Evolutionary conservation across 2,888 invertebrate genomes (phyloP), one percentile per base, ranked within the genome.

Genomic region (Lasioglossum vierecki): DNA sequence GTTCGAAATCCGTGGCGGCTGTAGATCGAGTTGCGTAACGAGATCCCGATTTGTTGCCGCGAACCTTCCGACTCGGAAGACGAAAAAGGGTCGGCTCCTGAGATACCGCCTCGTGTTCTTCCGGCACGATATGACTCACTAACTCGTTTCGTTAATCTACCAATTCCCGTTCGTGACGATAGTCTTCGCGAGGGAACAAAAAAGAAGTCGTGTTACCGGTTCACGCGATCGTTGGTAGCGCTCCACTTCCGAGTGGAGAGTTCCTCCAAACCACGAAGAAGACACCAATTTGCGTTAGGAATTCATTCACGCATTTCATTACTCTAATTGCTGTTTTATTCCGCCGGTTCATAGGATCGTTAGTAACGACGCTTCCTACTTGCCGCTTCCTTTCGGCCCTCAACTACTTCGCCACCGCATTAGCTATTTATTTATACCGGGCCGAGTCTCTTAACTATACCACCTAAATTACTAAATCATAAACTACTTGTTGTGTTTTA

Each of bases 71-170:
- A 44, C 63, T 35, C n/a, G 35, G 63, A 35, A 77, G 49, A 76
- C 53, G 72, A 85, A 85, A 85, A 86, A 53, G 77, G 85, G 66
- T 63, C 79, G 81, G 35, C 44, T 49, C 72, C 30, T 39, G 80
- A 79, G 68, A 73, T 83, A 84, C 66, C 22, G 68, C 4, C 9
- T 77, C 77, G 2, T 39, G 49, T 71, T 79, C 84, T 87, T 87
- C 88, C 88, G 88, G 88, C 87, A 88, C 80, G 84, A 88, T 82
- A 79, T 88, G 88, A 88, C 88, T 87, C 88, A 88, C 80, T 78
- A 88, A 88, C 88, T 88, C 80, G 88, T 88, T 88, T 88, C 74
- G 80, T 72, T 87, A 83, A 85, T 85, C 85, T 80, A 60, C 85
- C 83, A 87, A 88, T 88, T 83, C 81, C 72, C 72, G 85, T 80